Conservation (phyloP, 2,888 invertebrate genomes). For the Lydus trimaculatus region DNA sequence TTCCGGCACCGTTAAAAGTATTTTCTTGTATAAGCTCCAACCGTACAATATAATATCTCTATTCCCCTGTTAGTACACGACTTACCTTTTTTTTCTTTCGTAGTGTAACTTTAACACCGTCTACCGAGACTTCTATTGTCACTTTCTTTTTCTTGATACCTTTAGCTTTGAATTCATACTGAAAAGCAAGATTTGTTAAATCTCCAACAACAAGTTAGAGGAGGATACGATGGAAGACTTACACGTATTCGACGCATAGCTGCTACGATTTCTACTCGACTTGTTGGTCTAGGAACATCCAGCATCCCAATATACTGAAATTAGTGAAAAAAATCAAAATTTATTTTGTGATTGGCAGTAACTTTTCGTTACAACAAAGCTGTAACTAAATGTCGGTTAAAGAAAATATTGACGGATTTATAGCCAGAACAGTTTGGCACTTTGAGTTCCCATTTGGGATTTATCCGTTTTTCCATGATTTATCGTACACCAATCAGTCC, state of each 20-base stretch:
- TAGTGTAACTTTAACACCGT: constrained; percentile 90
- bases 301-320: constrained; percentile 98
- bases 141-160: constrained; percentile 98
- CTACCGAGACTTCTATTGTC: constrained; percentile 91
- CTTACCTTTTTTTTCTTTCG: constrained; percentile 80
- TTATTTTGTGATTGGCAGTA: constrained; percentile 1
- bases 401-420: constrained; percentile 20
- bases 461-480: constrained; percentile 2
- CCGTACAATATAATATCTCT: constrained; percentile 25
- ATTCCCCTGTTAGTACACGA: background rate
- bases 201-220: background rate
- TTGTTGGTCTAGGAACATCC: constrained; percentile 96
- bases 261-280: constrained; percentile 97
- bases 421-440: constrained; percentile 13
- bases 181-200: constrained; percentile 48
- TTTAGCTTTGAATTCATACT: constrained; percentile 99
- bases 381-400: constrained; percentile 6
- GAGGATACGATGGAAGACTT: constrained; percentile 58
- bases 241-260: constrained; percentile 99
- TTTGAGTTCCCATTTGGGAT: constrained; percentile 8
- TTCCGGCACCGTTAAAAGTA: constrained; percentile 36
- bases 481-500: background rate
- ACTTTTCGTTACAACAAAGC: background rate
- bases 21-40: constrained; percentile 36
- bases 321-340: constrained; percentile 47